These are phyloP conservation scores for Chinchilla lanigera DNA, from an alignment of 2,113 vertebrate species.

Conservation along the genomic window DNA sequence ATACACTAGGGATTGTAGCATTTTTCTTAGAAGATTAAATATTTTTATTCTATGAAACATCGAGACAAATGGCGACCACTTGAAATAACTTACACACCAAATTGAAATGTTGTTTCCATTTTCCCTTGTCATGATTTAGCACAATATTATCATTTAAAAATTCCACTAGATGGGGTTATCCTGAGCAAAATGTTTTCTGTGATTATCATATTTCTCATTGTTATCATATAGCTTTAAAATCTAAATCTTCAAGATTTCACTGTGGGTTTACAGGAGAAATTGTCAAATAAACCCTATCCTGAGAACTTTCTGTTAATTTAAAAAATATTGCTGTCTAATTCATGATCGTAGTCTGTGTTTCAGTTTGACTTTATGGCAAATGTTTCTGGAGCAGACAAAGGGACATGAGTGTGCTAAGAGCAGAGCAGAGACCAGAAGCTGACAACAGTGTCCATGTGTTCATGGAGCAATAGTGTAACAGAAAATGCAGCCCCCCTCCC, in stretches of 20 bases:
- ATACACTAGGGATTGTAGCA: neutral
- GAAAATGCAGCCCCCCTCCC: neutral
- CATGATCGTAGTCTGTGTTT: neutral
- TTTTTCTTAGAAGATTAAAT: conserved; percentile 8
- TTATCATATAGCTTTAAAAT: neutral
- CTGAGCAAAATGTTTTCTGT: conserved; percentile 14
- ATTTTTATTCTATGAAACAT: conserved; percentile 1
- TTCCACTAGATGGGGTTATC: neutral
- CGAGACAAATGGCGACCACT: neutral
- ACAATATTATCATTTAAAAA: neutral
- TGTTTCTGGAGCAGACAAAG: neutral
- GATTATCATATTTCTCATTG: neutral
- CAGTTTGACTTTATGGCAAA: neutral
- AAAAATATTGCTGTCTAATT: neutral
- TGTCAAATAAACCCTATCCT: conserved; percentile 22
- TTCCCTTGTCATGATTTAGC: conserved; percentile 4
- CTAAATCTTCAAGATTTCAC: neutral
- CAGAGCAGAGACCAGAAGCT: neutral
- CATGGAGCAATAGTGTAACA: neutral
- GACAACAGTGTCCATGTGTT: rapidly evolving
- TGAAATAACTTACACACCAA: neutral
- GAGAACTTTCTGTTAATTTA: neutral
- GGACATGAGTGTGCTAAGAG: neutral
- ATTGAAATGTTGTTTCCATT: neutral
- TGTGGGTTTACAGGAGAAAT: neutral